These are phyloP conservation scores for Astyanax mexicanus DNA, from an alignment of 2,797 vertebrate species.

Conservation along the genomic window DNA sequence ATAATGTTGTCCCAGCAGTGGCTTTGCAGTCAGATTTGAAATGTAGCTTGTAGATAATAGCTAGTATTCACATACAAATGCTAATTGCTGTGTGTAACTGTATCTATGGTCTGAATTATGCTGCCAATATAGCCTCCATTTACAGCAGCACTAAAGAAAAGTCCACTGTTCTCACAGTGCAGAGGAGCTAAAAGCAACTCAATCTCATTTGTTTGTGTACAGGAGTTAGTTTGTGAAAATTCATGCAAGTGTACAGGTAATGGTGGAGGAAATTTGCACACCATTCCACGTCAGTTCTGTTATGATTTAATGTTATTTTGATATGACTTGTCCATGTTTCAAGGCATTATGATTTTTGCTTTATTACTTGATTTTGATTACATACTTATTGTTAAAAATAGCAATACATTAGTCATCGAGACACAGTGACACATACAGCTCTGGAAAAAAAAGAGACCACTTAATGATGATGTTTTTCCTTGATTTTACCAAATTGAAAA, in stretches of 20 bases:
- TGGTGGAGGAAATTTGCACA: not conserved
- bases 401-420: no score
- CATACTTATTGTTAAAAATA: no score
- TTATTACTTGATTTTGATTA: no score
- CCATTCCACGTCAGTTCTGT: no score
- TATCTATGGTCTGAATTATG: slow-evolving; percentile 2
- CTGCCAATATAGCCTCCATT: not conserved
- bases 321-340: no score
- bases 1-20: not conserved
- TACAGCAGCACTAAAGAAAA: not conserved
- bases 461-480: no score
- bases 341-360: no score
- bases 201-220: no score
- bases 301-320: no score
- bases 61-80: not conserved
- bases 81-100: not conserved
- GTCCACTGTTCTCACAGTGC: not conserved
- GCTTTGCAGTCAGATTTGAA: not conserved
- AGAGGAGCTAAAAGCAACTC: slow-evolving; percentile 18
- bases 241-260: not conserved
- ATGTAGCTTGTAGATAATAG: not conserved
- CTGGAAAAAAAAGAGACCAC: no score
- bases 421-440: no score
- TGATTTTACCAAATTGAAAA: no score
- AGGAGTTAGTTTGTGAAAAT: slow-evolving; percentile 28